Evolutionary conservation across 2,797 vertebrate species (phyloP).

Genomic region (Cyclopterus lumpus): DNA sequence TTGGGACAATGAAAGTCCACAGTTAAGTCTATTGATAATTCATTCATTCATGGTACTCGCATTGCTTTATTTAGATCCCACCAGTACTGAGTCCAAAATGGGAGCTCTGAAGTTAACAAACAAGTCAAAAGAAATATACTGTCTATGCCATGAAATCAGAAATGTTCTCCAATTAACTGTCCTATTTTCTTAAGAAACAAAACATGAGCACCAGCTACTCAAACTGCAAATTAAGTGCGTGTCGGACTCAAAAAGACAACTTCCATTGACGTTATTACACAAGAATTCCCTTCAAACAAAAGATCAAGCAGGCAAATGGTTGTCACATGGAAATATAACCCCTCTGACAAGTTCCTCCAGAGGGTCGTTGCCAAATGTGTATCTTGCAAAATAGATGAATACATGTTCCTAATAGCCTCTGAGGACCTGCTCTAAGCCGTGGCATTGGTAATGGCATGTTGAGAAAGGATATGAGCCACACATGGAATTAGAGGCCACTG

Average conservation of each 20-base stretch:
- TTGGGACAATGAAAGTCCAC: background rate
- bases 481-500: slow-evolving; percentile 64
- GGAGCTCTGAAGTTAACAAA: slow-evolving; percentile 6
- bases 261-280: slow-evolving; percentile 56
- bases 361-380: slow-evolving; percentile 68
- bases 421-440: slow-evolving; percentile 54
- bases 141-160: slow-evolving; percentile 24
- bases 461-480: slow-evolving; percentile 65
- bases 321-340: slow-evolving; percentile 73
- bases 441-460: slow-evolving; percentile 59
- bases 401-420: slow-evolving; percentile 70
- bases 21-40: background rate
- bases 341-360: slow-evolving; percentile 58
- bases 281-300: slow-evolving; percentile 67
- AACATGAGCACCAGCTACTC: slow-evolving; percentile 53
- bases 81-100: background rate
- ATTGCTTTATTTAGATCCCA: slow-evolving; percentile 7
- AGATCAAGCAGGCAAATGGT: slow-evolving; percentile 61
- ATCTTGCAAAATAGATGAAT: slow-evolving; percentile 75
- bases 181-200: slow-evolving; percentile 68
- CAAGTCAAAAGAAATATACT: slow-evolving; percentile 15
- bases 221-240: slow-evolving; percentile 52
- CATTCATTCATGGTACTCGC: background rate
- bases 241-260: slow-evolving; percentile 39
- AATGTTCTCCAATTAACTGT: slow-evolving; percentile 48